Conservation (phyloP, 2,113 vertebrate species). For the Rattus rattus region DNA sequence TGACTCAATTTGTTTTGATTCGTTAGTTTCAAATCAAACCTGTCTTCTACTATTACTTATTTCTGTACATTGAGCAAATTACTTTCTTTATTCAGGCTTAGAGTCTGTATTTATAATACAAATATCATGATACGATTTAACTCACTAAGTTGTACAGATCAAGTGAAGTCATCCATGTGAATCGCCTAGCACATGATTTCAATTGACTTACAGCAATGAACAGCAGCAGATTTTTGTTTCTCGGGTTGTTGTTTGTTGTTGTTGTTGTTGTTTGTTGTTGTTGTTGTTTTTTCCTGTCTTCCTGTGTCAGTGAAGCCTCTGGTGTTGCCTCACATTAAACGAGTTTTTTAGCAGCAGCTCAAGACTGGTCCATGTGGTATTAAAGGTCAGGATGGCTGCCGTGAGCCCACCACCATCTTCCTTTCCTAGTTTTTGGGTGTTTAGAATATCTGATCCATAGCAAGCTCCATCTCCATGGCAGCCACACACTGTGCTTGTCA, state of each 20-base stretch:
- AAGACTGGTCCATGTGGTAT: not conserved
- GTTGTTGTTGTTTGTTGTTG: not conserved
- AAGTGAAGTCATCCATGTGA: slow-evolving; percentile 16
- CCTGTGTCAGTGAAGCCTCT: not conserved
- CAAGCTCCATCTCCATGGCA: slow-evolving; percentile 52
- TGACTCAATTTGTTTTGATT: not conserved
- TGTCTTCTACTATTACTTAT: not conserved
- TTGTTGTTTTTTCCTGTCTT: not conserved
- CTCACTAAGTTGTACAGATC: not conserved
- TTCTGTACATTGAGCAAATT: slow-evolving; percentile 38
- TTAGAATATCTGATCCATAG: slow-evolving; percentile 56
- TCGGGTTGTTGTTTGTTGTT: too few relatives aligned
- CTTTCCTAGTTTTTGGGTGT: not conserved
- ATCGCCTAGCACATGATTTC: not conserved
- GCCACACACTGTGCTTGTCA: slow-evolving; percentile 74
- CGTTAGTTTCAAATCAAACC: slow-evolving; percentile 14
- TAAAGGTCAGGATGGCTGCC: not conserved
- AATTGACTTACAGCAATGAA: slow-evolving; percentile 14
- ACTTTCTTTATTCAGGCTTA: not conserved
- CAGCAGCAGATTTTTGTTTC: not conserved
- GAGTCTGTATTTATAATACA: slow-evolving; percentile 4
- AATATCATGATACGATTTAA: not conserved
- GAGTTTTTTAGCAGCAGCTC: not conserved
- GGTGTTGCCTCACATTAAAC: not conserved
- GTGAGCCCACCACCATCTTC: not conserved